phyloP scores from a whole-genome alignment of 2,888 invertebrate species.

The Sclerodermus sp. region DNA sequence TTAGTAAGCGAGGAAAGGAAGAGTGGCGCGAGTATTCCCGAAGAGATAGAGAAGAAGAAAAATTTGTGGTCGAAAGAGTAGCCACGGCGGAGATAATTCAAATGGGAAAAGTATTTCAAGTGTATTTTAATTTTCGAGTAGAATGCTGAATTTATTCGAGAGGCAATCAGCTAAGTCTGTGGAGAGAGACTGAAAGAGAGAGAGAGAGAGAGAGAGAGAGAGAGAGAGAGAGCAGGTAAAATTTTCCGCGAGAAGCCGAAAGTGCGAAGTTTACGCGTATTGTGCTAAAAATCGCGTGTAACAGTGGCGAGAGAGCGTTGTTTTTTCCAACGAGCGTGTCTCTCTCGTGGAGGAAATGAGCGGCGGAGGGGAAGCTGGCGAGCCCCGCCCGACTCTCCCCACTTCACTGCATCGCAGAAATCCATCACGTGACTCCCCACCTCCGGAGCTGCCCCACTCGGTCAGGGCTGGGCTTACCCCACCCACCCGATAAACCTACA shows the following conservation, averaged over 20 bases:
- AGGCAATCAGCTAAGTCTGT: too few species aligned
- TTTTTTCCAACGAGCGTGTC: constrained; percentile 16
- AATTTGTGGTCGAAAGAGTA: too few species aligned
- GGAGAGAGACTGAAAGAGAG: too few species aligned
- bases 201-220: too few species aligned
- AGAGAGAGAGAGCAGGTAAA: constrained; percentile 8
- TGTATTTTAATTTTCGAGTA: too few species aligned
- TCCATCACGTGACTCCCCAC: constrained; percentile 62
- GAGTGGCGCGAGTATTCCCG: too few species aligned
- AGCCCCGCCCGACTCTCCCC: constrained; percentile 36
- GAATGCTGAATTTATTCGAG: too few species aligned
- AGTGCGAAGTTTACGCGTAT: constrained; percentile 41
- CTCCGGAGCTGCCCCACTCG: constrained; percentile 47
- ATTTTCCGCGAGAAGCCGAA: constrained; percentile 31
- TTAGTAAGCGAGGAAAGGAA: too few species aligned
- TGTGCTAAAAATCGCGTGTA: constrained; percentile 48
- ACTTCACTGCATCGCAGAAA: constrained; percentile 51
- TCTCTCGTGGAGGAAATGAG: constrained; percentile 27
- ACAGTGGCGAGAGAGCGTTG: constrained; percentile 22
- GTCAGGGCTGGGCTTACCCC: constrained; percentile 59
- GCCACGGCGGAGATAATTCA: too few species aligned
- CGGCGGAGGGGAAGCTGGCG: constrained; percentile 41
- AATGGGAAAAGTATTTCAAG: too few species aligned
- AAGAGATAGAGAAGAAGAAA: too few species aligned
- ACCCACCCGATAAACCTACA: constrained; percentile 51